These are phyloP conservation scores for Oncorhynchus kisutch DNA, from an alignment of 2,113 vertebrate species.

Conservation along the genomic window DNA sequence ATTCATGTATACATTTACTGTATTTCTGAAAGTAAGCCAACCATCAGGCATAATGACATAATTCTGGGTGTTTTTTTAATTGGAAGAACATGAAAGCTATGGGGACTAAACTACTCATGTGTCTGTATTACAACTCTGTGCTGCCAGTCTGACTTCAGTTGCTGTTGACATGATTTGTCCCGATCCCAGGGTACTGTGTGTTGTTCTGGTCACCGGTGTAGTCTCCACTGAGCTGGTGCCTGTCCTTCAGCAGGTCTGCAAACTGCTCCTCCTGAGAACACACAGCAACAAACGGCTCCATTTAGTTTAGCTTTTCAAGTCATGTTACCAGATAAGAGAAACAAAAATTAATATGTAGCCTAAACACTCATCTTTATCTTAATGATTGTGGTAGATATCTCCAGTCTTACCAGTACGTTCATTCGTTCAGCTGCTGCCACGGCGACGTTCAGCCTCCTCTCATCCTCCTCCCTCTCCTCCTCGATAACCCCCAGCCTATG, in stretches of 20 bases:
- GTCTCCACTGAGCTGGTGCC: conserved; percentile 54
- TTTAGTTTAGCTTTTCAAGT: background rate
- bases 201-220: conserved; percentile 40
- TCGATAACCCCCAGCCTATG: conserved; percentile 78
- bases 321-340: background rate
- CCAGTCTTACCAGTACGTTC: conserved; percentile 69
- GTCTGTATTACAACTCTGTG: too few relatives aligned
- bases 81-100: too few relatives aligned
- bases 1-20: too few relatives aligned
- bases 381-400: background rate
- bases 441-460: conserved; percentile 71
- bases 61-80: too few relatives aligned
- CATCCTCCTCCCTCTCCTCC: conserved; percentile 78
- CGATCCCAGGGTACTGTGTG: conserved; percentile 27
- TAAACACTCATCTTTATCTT: background rate
- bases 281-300: conserved; percentile 2
- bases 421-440: conserved; percentile 72
- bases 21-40: too few relatives aligned
- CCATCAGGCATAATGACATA: too few relatives aligned
- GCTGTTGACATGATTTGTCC: conserved; percentile 32
- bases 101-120: too few relatives aligned
- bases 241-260: conserved; percentile 63
- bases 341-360: too few relatives aligned
- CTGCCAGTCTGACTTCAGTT: conserved; percentile 30
- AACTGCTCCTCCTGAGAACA: conserved; percentile 74